Base-by-base conservation (phyloP, 2,113 vertebrate genomes). In the Ia io region DNA sequence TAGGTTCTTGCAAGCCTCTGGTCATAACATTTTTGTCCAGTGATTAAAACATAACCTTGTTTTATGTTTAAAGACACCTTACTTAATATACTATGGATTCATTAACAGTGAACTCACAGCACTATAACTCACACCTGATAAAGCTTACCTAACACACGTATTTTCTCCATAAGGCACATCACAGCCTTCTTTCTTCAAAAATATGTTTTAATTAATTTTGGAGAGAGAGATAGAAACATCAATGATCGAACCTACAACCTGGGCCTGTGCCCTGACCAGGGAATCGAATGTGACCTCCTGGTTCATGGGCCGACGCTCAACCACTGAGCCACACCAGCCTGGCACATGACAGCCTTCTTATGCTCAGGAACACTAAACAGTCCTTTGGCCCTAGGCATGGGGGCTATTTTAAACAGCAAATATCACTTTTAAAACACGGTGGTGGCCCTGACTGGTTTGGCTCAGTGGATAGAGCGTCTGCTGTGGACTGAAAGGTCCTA, bases 61-160 rank as follows among this genome's bases (percentile, higher is more conserved):
- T 74, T 69, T 67, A 35, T 88, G 22, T 88, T 73, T 71, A 69
- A 84, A 79, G 71, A 74, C 2, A 69, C 18, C 35, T 78, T 5
- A 30, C 63, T 35, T 73, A 47, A 49, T 51, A 79, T 42, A 25
- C 1, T 63, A 22, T 51, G 74, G 79, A 80, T 61, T 84, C 23
- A 69, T 84, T 67, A 61, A 30, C 47, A 63, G 11, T 28, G 35
- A 74, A 22, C 78, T 85, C 88, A 14, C 5, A 30, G 70, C 8
- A 28, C 47, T n/a, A 0, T 73, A 49, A 44, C 67, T 47, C 35
- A 56, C 3, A 6, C 6, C 12, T 51, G 42, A 35, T 32, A 59
- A 84, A 51, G 12, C n/a, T 80, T 14, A 25, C 37, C 1, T 18
- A 47, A 25, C n/a, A 53, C 6, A n/a, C 0, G 0, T 25, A 78